These are phyloP conservation scores for Heliconius erato DNA, from an alignment of 2,888 invertebrate genomes.

Conservation along the genomic window DNA sequence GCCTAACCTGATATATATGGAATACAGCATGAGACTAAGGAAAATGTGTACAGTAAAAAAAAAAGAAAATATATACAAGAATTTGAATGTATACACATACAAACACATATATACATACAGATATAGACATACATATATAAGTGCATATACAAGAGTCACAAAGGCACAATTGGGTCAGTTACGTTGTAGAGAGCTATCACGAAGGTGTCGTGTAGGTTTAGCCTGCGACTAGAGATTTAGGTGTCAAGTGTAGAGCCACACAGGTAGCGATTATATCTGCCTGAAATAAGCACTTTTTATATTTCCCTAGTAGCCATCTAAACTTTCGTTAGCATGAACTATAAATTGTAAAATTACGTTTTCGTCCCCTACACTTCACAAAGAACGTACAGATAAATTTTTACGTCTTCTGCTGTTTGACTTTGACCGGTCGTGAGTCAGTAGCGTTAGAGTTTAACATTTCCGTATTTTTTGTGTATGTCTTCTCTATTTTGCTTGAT, in stretches of 20 bases:
- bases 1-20: too few species aligned
- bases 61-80: too few species aligned
- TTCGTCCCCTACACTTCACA: not conserved
- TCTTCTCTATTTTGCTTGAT: too few species aligned
- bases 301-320: not conserved
- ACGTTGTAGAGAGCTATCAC: slow-evolving; percentile 9
- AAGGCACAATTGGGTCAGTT: slow-evolving; percentile 29
- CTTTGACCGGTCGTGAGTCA: too few species aligned
- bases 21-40: too few species aligned
- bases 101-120: not conserved
- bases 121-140: not conserved
- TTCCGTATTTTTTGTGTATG: too few species aligned
- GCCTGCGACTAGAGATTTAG: slow-evolving; percentile 23
- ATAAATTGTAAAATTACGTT: not conserved
- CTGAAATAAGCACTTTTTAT: not conserved
- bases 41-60: too few species aligned
- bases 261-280: not conserved
- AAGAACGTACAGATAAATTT: not conserved
- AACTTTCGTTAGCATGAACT: not conserved
- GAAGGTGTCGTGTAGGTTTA: slow-evolving; percentile 28
- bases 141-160: slow-evolving; percentile 6
- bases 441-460: too few species aligned
- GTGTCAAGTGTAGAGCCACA: slow-evolving; percentile 18
- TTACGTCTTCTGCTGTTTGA: too few species aligned
- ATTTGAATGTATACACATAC: not conserved